A percentile compares a stretch with the other conserved stretches of the same genome.
Evolutionary conservation across 1,140 invertebrate species (phyloP).

Genomic region (Dinothrombium tinctorium): DNA sequence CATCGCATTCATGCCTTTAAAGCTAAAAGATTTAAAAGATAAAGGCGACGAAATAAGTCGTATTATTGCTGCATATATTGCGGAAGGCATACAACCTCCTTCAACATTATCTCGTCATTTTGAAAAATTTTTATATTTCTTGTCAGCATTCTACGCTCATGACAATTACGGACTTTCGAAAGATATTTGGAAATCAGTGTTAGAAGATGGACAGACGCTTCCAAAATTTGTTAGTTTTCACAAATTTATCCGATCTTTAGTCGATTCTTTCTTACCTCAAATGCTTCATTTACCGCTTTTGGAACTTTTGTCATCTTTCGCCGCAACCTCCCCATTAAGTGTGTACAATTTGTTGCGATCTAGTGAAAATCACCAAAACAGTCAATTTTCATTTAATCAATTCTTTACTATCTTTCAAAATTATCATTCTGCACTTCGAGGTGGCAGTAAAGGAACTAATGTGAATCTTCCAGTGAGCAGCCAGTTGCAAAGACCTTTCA

Average conservation of each 20-base stretch:
- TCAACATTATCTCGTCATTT: conserved; percentile 48
- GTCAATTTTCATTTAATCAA: conserved; percentile 50
- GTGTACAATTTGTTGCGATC: conserved; percentile 12
- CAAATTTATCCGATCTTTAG: conserved; percentile 8
- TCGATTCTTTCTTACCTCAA: conserved; percentile 10
- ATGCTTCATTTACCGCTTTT: conserved; percentile 15
- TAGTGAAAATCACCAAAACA: conserved; percentile 2
- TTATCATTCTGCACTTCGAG: conserved; percentile 28
- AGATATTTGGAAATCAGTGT: conserved; percentile 4
- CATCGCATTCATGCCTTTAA: conserved; percentile 71
- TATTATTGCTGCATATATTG: conserved; percentile 43
- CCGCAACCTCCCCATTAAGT: conserved; percentile 8
- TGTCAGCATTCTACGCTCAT: conserved; percentile 14
- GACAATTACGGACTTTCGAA: conserved; percentile 5
- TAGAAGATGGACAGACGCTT: background rate
- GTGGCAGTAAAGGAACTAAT: conserved; percentile 36
- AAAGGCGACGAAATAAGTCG: conserved; percentile 68
- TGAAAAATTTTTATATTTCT: conserved; percentile 47
- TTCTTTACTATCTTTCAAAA: conserved; percentile 59
- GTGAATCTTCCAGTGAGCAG: conserved; percentile 29
- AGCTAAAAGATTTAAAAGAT: conserved; percentile 51
- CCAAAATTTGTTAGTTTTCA: conserved; percentile 3
- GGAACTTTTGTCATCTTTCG: conserved; percentile 9
- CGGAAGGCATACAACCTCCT: conserved; percentile 55
- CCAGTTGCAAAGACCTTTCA: conserved; percentile 32